Percentiles rank a stretch among this genome's conserved stretches.
Evolutionary conservation across 2,888 invertebrate genomes (phyloP).

Genomic region (Hypselothyrea guttata): DNA sequence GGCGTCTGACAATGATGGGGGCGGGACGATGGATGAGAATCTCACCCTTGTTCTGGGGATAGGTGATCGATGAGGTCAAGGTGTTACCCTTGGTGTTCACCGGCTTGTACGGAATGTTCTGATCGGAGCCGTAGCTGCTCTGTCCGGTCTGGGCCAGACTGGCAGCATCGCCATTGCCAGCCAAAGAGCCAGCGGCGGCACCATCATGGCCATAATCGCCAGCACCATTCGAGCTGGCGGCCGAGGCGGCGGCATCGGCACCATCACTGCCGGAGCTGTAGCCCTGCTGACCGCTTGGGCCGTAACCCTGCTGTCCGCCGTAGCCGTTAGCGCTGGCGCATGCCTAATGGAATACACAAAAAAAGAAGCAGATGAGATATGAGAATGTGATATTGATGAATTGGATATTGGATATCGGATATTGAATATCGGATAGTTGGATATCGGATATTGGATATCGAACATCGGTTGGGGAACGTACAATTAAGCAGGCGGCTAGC

Average conservation of each 20-base stretch:
- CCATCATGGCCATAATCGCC: conserved; percentile 40
- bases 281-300: conserved; percentile 45
- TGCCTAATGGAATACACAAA: conserved; percentile 44
- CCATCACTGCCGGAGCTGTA: conserved; percentile 50
- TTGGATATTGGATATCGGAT: too few species aligned
- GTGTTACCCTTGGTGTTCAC: conserved; percentile 76
- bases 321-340: conserved; percentile 63
- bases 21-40: conserved; percentile 81
- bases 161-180: conserved; percentile 43
- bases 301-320: conserved; percentile 49
- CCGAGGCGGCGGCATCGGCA: conserved; percentile 42
- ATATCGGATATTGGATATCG: too few species aligned
- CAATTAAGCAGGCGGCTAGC: conserved; percentile 79
- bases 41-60: conserved; percentile 81
- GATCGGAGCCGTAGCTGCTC: conserved; percentile 62
- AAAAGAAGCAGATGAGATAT: neutral
- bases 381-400: neutral
- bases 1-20: conserved; percentile 81
- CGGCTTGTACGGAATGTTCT: conserved; percentile 75
- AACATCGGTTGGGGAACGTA: too few species aligned
- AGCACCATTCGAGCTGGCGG: conserved; percentile 24
- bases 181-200: conserved; percentile 32
- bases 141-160: conserved; percentile 46
- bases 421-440: too few species aligned
- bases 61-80: conserved; percentile 75